These are phyloP conservation scores for Abramis brama DNA, from an alignment of 2,113 vertebrate species.

Conservation along the genomic window DNA sequence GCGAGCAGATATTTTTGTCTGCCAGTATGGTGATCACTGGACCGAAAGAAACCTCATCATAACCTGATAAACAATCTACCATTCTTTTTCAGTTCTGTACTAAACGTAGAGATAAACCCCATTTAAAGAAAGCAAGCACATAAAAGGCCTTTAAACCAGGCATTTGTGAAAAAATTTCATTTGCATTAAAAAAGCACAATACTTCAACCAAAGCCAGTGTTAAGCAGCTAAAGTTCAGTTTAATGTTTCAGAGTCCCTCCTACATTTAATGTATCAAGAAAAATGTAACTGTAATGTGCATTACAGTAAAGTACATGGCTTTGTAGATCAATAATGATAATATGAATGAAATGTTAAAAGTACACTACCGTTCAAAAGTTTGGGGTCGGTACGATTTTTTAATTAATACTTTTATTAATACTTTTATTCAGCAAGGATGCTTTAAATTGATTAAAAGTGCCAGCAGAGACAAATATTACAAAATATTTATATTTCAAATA, in stretches of 20 bases:
- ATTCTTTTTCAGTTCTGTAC: neutral
- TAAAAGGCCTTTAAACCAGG: neutral
- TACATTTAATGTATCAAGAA: neutral
- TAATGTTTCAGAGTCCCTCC: neutral
- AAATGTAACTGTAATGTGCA: neutral
- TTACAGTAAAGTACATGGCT: neutral
- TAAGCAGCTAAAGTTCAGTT: neutral
- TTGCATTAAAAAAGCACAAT: neutral
- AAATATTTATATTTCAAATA: too few species aligned
- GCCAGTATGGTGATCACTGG: constrained; percentile 12
- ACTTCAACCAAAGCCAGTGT: neutral
- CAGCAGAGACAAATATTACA: too few species aligned
- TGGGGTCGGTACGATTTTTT: too few species aligned
- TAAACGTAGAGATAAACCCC: neutral
- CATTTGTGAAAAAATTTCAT: neutral
- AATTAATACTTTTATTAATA: neutral
- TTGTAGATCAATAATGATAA: neutral
- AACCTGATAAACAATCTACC: neutral
- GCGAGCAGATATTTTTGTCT: constrained; percentile 18
- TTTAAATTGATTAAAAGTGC: too few species aligned
- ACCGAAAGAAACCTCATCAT: neutral
- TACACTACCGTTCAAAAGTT: neutral
- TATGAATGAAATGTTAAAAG: neutral
- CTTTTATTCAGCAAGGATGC: neutral
- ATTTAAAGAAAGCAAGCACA: neutral